Base-by-base conservation (phyloP, 2,888 invertebrate species). In the Chaetogeoica ovagalla region DNA sequence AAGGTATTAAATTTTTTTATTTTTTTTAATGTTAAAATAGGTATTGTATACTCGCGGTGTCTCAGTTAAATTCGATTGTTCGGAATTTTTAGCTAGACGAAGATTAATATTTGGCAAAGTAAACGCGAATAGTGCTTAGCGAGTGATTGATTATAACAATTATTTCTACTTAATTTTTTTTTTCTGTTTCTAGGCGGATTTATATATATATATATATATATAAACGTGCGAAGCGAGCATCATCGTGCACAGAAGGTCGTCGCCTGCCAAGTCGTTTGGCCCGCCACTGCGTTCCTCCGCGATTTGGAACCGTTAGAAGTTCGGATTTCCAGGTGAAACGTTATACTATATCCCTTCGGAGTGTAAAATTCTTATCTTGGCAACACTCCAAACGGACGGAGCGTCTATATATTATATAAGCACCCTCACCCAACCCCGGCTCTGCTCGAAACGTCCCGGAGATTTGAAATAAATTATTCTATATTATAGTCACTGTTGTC, bases 261-360 rank as follows among this genome's bases (percentile, higher is more conserved):
- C 30, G 30, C 15, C 23, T 76, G 77, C 77, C 77, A 77, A 77
- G 69, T 77, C 60, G 62, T 69, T 77, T 77, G 77, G 77, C 77
- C 69, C 68, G 69, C 69, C 69, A 69, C 48, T 52, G 39, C 39
- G 69, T 43, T 43, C 43, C 66, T 60, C 21, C 19, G 7, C 43
- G 43, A 17, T 48, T 52, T 57, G 43, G 75, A 30, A 30, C 30
- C 43, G 59, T 59, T 76, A 60, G 43, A 59, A 59, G 68, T 76
- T 59, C 39, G 30, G 70, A 77, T 77, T 70, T 60, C 48, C 77
- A 77, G 77, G 76, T 70, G 77, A 77, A 76, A 70, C 39, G 62
- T 19, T 30, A 48, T 48, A 43, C 7, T 43, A 48, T 48, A 48
- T 68, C 66, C 75, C 68, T 66, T 43, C 30, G 43, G 75, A 75